These are phyloP conservation scores for Selenia dentaria DNA, from an alignment of 2,888 invertebrate species.

Conservation along the genomic window DNA sequence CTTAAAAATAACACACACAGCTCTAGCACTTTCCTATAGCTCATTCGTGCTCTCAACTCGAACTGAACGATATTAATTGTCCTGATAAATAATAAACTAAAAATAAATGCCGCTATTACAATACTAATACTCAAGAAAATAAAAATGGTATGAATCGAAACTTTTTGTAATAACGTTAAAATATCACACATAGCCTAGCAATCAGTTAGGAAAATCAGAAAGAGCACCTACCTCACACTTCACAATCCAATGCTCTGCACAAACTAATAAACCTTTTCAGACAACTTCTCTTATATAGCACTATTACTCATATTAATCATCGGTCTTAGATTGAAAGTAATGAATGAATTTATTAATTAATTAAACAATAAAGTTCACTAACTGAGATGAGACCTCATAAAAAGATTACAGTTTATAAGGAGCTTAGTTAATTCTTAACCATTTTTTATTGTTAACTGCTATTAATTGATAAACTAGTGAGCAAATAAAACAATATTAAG, in stretches of 20 bases:
- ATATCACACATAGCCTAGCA: no score
- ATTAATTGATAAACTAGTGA: constrained; percentile 11
- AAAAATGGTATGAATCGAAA: no score
- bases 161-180: no score
- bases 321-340: constrained; percentile 5
- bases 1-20: no score
- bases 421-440: constrained; percentile 7
- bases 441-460: constrained; percentile 10
- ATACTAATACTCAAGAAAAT: no score
- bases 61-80: no score
- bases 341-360: constrained; percentile 17
- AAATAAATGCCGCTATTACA: no score
- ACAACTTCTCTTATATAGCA: constrained; percentile 21
- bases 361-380: constrained; percentile 16
- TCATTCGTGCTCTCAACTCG: no score
- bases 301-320: constrained; percentile 1
- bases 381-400: constrained; percentile 11
- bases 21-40: no score
- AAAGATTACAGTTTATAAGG: constrained; percentile 13
- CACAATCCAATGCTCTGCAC: constrained; percentile 1
- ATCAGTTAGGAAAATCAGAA: no score
- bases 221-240: constrained; percentile 12
- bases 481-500: constrained; percentile 10
- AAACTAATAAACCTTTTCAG: constrained; percentile 12
- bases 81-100: no score